These are phyloP conservation scores for Cremastinae sp. DNA, from an alignment of 2,888 invertebrate species.

Conservation along the genomic window DNA sequence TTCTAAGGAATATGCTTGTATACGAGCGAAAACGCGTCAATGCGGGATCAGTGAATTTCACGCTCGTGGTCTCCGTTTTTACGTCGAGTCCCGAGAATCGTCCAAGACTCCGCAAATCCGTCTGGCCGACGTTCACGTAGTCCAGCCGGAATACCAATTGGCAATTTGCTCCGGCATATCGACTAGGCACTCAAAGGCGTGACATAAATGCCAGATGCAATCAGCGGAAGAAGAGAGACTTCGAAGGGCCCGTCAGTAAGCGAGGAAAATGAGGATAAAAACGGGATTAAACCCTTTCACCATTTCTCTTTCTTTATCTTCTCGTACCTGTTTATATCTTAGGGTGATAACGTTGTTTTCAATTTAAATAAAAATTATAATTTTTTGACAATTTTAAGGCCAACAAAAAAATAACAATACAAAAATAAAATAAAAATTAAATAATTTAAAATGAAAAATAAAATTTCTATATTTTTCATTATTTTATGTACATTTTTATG, in stretches of 20 bases:
- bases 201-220: slow-evolving; percentile 80
- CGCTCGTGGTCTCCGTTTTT: slow-evolving; percentile 4
- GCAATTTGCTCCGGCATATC: slow-evolving; percentile 79
- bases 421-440: no score
- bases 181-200: slow-evolving; percentile 79
- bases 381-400: no score
- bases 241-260: slow-evolving; percentile 5
- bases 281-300: slow-evolving; percentile 23
- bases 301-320: background rate
- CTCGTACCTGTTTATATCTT: background rate
- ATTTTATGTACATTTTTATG: no score
- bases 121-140: slow-evolving; percentile 74
- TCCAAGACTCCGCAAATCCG: slow-evolving; percentile 77
- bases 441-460: no score
- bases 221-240: slow-evolving; percentile 66
- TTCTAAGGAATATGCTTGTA: slow-evolving; percentile 1
- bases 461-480: no score
- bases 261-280: slow-evolving; percentile 38
- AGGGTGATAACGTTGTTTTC: no score
- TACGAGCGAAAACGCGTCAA: background rate
- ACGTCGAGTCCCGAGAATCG: slow-evolving; percentile 32
- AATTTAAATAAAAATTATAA: no score
- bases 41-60: background rate
- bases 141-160: slow-evolving; percentile 77
- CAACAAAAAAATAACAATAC: no score